phyloP scores from a whole-genome alignment of 92 coral and sea anemone genomes.

The Muricea muricata region DNA sequence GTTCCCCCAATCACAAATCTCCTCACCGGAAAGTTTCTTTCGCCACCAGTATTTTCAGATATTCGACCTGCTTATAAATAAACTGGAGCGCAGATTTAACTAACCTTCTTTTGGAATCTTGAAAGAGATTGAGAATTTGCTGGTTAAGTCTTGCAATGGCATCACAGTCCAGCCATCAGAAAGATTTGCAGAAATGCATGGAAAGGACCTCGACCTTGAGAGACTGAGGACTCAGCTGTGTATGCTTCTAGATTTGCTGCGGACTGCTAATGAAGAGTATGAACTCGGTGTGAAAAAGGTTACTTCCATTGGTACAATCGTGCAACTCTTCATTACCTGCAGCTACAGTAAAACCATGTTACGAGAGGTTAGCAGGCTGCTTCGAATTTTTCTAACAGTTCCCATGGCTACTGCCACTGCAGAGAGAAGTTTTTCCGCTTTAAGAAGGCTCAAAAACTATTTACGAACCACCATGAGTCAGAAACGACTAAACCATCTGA shows the following conservation, averaged over 20 bases:
- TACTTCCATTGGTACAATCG: not conserved
- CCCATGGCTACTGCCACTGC: constrained; percentile 19
- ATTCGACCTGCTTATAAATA: constrained; percentile 14
- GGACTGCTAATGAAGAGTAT: constrained; percentile 11
- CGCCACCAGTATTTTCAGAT: constrained; percentile 36
- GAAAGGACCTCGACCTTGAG: not conserved
- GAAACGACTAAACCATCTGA: too few species aligned
- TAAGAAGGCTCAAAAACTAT: constrained; percentile 30
- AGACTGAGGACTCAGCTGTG: not conserved
- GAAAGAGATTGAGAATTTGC: not conserved
- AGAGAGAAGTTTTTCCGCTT: constrained; percentile 28
- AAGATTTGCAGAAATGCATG: not conserved
- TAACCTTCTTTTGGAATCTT: not conserved
- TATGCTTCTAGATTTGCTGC: constrained; percentile 12
- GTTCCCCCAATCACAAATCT: constrained; percentile 23
- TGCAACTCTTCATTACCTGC: constrained; percentile 6
- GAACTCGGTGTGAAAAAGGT: constrained; percentile 22
- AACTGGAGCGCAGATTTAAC: not conserved
- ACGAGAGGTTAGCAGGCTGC: not conserved
- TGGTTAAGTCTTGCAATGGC: not conserved
- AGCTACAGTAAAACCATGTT: not conserved
- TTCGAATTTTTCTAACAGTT: constrained; percentile 16
- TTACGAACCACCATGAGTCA: constrained; percentile 22
- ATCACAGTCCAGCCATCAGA: constrained; percentile 1
- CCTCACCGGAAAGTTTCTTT: constrained; percentile 26